These are phyloP conservation scores for Fulmarus glacialis DNA, from an alignment of 2,113 vertebrate genomes.

Conservation along the genomic window DNA sequence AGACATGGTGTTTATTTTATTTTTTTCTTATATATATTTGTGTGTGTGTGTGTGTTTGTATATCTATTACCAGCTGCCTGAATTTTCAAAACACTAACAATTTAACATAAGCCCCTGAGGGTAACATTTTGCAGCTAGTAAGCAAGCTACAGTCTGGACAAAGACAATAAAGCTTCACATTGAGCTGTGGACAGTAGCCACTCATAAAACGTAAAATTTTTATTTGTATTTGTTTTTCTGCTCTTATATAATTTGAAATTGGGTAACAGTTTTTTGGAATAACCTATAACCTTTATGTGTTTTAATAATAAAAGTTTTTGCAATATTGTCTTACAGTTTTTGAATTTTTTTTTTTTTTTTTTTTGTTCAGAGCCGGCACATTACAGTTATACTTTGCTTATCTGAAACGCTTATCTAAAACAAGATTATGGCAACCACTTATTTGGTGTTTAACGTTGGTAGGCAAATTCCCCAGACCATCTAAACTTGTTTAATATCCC, in stretches of 20 bases:
- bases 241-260: neutral
- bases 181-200: neutral
- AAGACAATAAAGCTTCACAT: neutral
- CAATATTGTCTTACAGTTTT: neutral
- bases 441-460: slow-evolving; percentile 5
- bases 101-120: neutral
- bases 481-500: slow-evolving; percentile 23
- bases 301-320: slow-evolving; percentile 5
- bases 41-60: accelerated
- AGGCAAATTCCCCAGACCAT: neutral
- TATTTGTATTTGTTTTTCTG: neutral
- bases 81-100: neutral
- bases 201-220: neutral
- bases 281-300: neutral
- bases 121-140: neutral
- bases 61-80: neutral
- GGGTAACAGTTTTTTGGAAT: neutral
- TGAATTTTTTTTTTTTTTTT: neutral
- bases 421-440: slow-evolving; percentile 11
- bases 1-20: neutral
- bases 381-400: neutral
- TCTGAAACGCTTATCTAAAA: neutral
- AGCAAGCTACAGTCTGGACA: neutral
- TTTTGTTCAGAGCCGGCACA: neutral
- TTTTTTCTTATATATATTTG: accelerated